A percentile compares a stretch with the other conserved stretches of the same genome.
phyloP scores from a whole-genome alignment of 1,140 invertebrate genomes.

The Drepana arcuata region DNA sequence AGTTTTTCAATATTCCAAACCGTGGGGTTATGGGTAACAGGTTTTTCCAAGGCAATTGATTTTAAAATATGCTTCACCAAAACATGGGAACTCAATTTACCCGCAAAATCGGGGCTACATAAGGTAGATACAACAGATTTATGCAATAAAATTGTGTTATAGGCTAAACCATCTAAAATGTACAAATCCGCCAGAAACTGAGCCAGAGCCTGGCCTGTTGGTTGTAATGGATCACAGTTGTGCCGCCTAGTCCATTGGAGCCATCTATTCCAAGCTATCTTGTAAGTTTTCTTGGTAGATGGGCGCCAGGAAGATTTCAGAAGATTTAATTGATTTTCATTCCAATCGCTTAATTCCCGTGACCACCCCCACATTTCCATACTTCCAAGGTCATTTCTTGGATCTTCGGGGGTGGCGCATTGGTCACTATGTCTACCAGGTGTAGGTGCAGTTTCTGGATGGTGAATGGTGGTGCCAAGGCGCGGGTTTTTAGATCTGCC shows the following conservation, averaged over 20 bases:
- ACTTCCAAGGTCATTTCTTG: conserved; percentile 1
- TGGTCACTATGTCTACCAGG: conserved; percentile 15
- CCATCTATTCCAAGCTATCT: conserved; percentile 10
- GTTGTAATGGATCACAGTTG: conserved; percentile 2
- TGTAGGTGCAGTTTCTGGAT: conserved; percentile 11
- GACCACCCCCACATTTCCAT: conserved; percentile 9
- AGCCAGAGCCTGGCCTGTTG: background rate
- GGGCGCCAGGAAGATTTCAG: conserved; percentile 11
- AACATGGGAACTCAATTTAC: conserved; percentile 2
- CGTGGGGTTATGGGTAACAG: conserved; percentile 3
- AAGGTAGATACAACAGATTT: conserved; percentile 4
- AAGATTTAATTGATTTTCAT: background rate
- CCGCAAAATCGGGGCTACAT: background rate
- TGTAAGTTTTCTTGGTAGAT: conserved; percentile 25
- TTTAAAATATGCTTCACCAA: conserved; percentile 12
- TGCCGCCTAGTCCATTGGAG: conserved; percentile 8
- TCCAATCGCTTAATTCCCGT: conserved; percentile 1
- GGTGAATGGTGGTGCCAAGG: conserved; percentile 10
- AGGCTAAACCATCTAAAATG: background rate
- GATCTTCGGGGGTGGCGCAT: background rate
- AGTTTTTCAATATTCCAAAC: conserved; percentile 17
- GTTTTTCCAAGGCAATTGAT: conserved; percentile 7
- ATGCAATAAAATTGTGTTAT: conserved; percentile 4
- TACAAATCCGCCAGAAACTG: conserved; percentile 3
- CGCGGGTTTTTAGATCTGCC: conserved; percentile 15